Conservation (phyloP, 1,140 invertebrate genomes). For the Lepidurus arcticus region DNA sequence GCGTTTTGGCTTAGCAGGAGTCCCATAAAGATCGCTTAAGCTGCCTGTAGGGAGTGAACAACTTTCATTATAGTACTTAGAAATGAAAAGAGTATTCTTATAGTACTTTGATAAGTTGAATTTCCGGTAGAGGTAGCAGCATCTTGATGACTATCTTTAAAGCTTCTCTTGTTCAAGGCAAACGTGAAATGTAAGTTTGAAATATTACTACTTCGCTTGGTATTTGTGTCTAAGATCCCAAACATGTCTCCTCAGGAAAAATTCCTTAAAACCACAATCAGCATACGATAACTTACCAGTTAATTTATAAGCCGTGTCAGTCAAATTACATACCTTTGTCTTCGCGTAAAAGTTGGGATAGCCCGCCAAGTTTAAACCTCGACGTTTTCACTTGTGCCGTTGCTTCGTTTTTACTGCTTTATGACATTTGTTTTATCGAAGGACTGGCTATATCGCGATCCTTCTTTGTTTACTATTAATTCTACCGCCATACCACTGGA, state of each 20-base stretch:
- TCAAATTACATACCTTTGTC: background rate
- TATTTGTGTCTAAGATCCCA: background rate
- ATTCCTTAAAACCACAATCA: background rate
- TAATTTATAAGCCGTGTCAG: too few relatives aligned
- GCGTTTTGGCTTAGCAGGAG: too few relatives aligned
- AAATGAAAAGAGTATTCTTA: too few relatives aligned
- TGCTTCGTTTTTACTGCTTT: background rate
- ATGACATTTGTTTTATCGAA: too few relatives aligned
- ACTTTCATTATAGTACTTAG: too few relatives aligned
- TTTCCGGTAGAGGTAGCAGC: background rate
- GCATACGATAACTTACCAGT: too few relatives aligned
- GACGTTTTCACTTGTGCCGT: background rate
- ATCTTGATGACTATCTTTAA: background rate
- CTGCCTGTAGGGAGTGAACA: too few relatives aligned
- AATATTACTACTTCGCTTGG: constrained; percentile 2
- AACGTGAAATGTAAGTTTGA: background rate
- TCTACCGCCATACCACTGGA: too few relatives aligned
- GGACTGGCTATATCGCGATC: too few relatives aligned
- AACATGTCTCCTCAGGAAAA: background rate
- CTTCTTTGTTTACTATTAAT: too few relatives aligned
- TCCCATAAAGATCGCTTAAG: too few relatives aligned
- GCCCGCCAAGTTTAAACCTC: background rate
- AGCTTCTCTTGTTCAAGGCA: background rate
- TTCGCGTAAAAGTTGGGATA: background rate
- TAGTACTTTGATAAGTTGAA: too few relatives aligned